Evolutionary conservation across 1,140 invertebrate species (phyloP), one percentile per base, ranked within the genome.

Genomic region (Zophobas morio): DNA sequence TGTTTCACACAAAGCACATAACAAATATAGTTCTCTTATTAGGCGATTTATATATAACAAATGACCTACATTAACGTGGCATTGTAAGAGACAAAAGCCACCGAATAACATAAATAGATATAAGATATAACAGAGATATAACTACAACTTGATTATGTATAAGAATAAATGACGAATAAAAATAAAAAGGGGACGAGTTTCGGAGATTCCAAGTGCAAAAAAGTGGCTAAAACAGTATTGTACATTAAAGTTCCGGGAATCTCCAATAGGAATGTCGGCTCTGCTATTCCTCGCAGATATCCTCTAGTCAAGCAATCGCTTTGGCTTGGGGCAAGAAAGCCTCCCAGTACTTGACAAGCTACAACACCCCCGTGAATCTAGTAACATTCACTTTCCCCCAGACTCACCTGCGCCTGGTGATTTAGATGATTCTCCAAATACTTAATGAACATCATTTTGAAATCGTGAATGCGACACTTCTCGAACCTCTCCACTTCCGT

Each of bases 331-430:
- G 97, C 75, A 98, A 88, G 88, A 98, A 98, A 6, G 94, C 92
- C 86, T 98, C 96, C 96, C 96, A 98, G 85, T 96, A 96, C 86
- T 96, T 96, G 72, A 98, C 95, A n/a, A 97, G 89, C 95, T 96
- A 86, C 33, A 86, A 89, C 85, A 81, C 82, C 51, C 33, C 47
- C 37, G 46, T 51, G 1, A 74, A 39, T 56, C 20, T 56, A 1
- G 36, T 33, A 2, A 6, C 4, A 56, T 74, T 74, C 20, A 40
- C 2, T 20, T 33, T 33, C 42, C 32, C 20, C 1, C 40, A 40
- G 36, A 4, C 80, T 85, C 85, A 97, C 96, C 91, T 98, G 94
- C 85, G 98, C 94, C 88, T 99, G 98, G 86, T 97, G 96, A 75
- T 95, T 94, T 89, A 99, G 92, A 86, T 99, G 94, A 71, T 94